Percentiles rank a stretch among this genome's conserved stretches.
Conservation (phyloP, 1,140 invertebrate genomes). For the Eriosoma lanigerum region DNA sequence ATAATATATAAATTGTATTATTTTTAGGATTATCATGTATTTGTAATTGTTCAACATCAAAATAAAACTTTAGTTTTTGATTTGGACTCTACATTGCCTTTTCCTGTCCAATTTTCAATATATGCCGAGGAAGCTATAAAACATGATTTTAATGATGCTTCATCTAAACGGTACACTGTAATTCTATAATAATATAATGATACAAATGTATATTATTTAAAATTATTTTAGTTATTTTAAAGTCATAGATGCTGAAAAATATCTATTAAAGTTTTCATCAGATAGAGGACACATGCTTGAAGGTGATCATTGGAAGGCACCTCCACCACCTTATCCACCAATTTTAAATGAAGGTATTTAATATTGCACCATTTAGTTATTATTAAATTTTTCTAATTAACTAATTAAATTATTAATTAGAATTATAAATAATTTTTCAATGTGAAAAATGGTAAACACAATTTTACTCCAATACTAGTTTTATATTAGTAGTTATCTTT, state of each 20-base stretch:
- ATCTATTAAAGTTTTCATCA: conserved; percentile 35
- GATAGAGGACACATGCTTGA: conserved; percentile 48
- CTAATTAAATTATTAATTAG: too few relatives aligned
- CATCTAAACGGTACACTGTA: conserved; percentile 35
- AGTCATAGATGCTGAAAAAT: conserved; percentile 37
- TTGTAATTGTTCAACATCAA: conserved; percentile 40
- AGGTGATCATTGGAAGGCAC: conserved; percentile 27
- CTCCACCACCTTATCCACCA: conserved; percentile 48
- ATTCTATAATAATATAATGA: background rate
- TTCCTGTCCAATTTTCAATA: conserved; percentile 35
- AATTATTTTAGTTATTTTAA: conserved; percentile 37
- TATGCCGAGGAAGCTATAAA: conserved; percentile 42
- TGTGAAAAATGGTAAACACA: too few relatives aligned
- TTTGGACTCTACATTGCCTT: conserved; percentile 40
- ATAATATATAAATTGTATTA: background rate
- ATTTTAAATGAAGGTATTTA: conserved; percentile 37
- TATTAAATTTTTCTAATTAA: too few relatives aligned
- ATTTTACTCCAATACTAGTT: too few relatives aligned
- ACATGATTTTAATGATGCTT: background rate
- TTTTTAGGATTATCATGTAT: conserved; percentile 50
- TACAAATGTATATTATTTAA: background rate
- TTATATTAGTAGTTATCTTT: too few relatives aligned
- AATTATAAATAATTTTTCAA: too few relatives aligned
- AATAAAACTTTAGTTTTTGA: conserved; percentile 43
- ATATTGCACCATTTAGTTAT: too few relatives aligned